Conservation (phyloP, 2,797 vertebrate species). For the Petrocephalus sullivani region DNA sequence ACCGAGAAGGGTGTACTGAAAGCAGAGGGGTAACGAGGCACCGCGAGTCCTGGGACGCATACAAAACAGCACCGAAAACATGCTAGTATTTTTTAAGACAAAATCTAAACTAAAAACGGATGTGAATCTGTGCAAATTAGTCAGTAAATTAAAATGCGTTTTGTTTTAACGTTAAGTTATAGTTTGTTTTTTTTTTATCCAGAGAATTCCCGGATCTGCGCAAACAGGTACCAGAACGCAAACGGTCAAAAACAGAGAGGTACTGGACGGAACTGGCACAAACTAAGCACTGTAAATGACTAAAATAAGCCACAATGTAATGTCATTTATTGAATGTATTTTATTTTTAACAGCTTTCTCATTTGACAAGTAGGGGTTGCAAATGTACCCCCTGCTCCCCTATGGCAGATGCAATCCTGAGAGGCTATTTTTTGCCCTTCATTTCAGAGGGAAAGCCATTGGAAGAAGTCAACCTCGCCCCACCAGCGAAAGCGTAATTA, state of each 20-base stretch:
- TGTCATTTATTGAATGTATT: not conserved
- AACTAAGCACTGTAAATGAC: not conserved
- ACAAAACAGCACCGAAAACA: not conserved
- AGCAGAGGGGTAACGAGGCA: not conserved
- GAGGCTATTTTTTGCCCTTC: conserved; percentile 10
- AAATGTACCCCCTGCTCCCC: not conserved
- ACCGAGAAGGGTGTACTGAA: not conserved
- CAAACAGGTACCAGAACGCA: not conserved
- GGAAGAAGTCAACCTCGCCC: conserved; percentile 25
- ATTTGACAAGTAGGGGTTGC: not conserved
- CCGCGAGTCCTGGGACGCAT: not conserved
- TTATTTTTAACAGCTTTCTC: not conserved
- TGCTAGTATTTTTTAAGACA: not conserved
- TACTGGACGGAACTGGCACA: not conserved
- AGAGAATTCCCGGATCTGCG: not conserved
- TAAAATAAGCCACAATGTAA: not conserved
- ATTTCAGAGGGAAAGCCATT: conserved; percentile 30
- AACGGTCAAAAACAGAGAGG: not conserved
- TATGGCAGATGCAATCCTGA: not conserved
- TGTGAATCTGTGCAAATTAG: not conserved
- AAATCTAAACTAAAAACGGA: not conserved
- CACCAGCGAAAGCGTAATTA: conserved; percentile 29
- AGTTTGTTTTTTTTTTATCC: not conserved
- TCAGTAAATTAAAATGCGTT: not conserved
- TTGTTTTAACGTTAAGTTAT: not conserved